Base-by-base conservation (phyloP, 1,140 invertebrate species). In the Patella vulgata region DNA sequence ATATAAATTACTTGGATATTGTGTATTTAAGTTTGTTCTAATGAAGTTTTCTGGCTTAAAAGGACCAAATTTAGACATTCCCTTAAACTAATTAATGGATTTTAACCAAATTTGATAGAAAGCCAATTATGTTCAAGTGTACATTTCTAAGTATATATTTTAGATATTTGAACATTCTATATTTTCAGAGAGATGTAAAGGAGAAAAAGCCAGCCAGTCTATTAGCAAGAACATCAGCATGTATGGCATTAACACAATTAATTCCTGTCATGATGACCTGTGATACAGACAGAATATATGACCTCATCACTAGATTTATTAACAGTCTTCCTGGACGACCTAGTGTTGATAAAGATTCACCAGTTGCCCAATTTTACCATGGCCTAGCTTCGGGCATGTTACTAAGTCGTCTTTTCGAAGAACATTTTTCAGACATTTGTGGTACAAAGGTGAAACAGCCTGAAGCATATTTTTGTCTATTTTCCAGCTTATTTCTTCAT, bases 371-470 rank as follows among this genome's bases (percentile, higher is more conserved):
- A 9, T 68, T 66, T 19, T 60, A 72, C 42, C 46, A 62, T 58
- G 68, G 72, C 14, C 63, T 71, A 19, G 68, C 64, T 28, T 63
- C 75, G 6, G 76, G 76, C 19, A 64, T 68, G 36, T 30, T 76
- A 28, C 46, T 76, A 9, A 62, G 60, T 0, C 57, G 61, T n/a
- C 63, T 76, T n/a, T 66, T 73, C 40, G 54, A 71, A 48, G 72
- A 71, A 53, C 71, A 71, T 28, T 76, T 76, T 39, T 56, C 61
- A 42, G 68, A 78, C 19, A 54, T 74, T 11, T 60, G 59, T n/a
- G 76, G 74, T 39, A 56, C 58, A 5, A 72, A 76, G 63, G 75
- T 75, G 44, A 48, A 48, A 31, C 0, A 12, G 12, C 27, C 11
- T 59, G 5, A 4, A 42, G 4, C 17, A 42, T 14, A n/a, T 4